These are phyloP conservation scores for Zelostemma sp. DNA, from an alignment of 1,140 invertebrate genomes.

Conservation along the genomic window DNA sequence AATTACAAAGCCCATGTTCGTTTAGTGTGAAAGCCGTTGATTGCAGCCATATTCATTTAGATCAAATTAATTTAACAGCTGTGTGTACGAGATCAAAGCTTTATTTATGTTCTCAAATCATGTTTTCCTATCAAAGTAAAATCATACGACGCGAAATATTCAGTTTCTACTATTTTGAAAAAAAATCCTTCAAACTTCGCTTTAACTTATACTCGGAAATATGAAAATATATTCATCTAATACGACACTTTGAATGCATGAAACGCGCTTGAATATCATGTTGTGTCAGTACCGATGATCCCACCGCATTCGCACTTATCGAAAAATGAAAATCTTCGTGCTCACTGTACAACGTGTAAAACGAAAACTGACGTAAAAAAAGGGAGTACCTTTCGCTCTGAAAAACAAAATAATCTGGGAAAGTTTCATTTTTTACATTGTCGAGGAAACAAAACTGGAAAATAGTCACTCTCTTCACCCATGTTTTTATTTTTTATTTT, in stretches of 20 bases:
- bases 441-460: too few species aligned
- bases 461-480: too few species aligned
- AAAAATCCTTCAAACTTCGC: slow-evolving; percentile 12
- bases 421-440: too few species aligned
- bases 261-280: background rate
- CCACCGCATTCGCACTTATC: background rate
- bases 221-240: background rate
- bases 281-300: background rate
- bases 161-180: slow-evolving; percentile 27
- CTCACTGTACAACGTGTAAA: too few species aligned
- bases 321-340: too few species aligned
- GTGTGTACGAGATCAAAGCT: slow-evolving; percentile 49
- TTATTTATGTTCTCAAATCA: slow-evolving; percentile 49
- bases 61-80: slow-evolving; percentile 51
- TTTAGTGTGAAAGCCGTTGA: slow-evolving; percentile 51
- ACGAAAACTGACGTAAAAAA: too few species aligned
- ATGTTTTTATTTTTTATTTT: too few species aligned
- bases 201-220: background rate
- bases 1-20: slow-evolving; percentile 51
- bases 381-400: too few species aligned
- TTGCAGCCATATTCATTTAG: slow-evolving; percentile 52
- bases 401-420: too few species aligned
- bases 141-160: slow-evolving; percentile 44
- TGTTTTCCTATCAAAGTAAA: slow-evolving; percentile 42
- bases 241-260: background rate